Base-by-base conservation (phyloP, 2,113 vertebrate genomes). In the Oncorhynchus clarkii region DNA sequence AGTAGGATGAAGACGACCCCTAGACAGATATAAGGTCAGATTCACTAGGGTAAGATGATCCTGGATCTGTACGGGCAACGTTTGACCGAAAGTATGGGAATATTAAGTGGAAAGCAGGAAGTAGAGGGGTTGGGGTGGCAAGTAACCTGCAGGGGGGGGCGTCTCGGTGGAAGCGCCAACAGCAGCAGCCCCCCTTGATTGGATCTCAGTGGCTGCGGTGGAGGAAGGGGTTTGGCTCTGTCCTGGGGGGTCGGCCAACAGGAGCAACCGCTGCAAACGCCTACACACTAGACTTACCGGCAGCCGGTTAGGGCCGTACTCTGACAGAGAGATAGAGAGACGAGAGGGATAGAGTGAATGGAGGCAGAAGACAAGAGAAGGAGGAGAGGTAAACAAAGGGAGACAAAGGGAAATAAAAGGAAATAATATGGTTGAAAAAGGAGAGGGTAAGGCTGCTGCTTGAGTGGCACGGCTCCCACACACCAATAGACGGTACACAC, bases 211-310 rank as follows among this genome's bases (percentile, higher is more conserved):
- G 78, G 89, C 86, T 72, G 80, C 74, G 39, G 90, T 54, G 20
- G 94, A 87, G 88, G 91, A 92, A 71, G 14, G 92, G 74, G 81
- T 89, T 84, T 5, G 80, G 93, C 88, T 93, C 95, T 92, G 94
- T 94, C 95, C 95, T 79, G 96, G 97, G 86, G 96, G 96, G 87
- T 98, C 96, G 67, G 96, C 94, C 94, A 96, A 94, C 88, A 95
- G 96, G 82, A 99, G 97, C 88, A 99, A 94, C 70, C 96, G 95
- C 88, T 97, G 96, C 82, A 99, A 95, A 87, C 97, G 96, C 91
- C 96, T 98, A 95, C 97, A 97, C 89, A 99, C 96, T 96, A 99
- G 95, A 94, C 96, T 97, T 95, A 99, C 95, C 79, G 93, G 93
- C 80, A 94, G 89, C 92, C 97, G 96, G 26, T 93, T 95, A 86